Evolutionary conservation across 2,888 invertebrate species (phyloP).

Genomic region (Caenorhabditis sp.): DNA sequence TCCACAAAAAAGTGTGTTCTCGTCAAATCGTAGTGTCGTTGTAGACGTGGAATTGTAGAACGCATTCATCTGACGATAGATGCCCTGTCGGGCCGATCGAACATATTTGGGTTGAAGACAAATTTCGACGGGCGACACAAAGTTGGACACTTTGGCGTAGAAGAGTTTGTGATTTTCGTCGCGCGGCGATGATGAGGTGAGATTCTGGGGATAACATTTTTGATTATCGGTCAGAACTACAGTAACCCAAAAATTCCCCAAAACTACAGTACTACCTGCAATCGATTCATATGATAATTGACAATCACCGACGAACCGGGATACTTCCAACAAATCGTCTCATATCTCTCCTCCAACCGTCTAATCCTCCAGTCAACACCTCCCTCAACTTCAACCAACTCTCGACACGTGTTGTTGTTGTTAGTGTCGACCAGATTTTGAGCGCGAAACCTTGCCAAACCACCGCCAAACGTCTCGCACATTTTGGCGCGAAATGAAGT

Average conservation of each 20-base stretch:
- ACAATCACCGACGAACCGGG: slow-evolving; percentile 35
- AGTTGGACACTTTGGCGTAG: slow-evolving; percentile 37
- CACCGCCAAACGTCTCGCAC: slow-evolving; percentile 19
- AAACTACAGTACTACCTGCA: neutral
- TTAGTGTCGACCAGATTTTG: no score
- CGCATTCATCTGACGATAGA: slow-evolving; percentile 24
- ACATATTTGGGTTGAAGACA: slow-evolving; percentile 38
- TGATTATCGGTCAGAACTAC: no score
- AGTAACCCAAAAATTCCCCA: no score
- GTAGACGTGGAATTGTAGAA: slow-evolving; percentile 5
- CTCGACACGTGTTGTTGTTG: slow-evolving; percentile 16
- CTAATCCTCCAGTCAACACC: slow-evolving; percentile 36
- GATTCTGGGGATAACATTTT: no score
- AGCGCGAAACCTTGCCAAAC: slow-evolving; percentile 11
- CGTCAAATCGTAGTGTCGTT: neutral
- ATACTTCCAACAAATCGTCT: slow-evolving; percentile 31
- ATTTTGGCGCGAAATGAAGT: neutral
- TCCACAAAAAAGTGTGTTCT: slow-evolving; percentile 13
- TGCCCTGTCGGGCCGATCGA: slow-evolving; percentile 16
- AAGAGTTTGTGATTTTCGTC: slow-evolving; percentile 20
- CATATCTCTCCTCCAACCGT: slow-evolving; percentile 9
- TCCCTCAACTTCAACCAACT: slow-evolving; percentile 30
- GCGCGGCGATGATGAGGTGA: neutral
- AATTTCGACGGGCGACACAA: slow-evolving; percentile 35
- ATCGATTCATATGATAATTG: slow-evolving; percentile 30